Conservation (phyloP, 1,140 invertebrate species). For the Potamilus streckersoni region DNA sequence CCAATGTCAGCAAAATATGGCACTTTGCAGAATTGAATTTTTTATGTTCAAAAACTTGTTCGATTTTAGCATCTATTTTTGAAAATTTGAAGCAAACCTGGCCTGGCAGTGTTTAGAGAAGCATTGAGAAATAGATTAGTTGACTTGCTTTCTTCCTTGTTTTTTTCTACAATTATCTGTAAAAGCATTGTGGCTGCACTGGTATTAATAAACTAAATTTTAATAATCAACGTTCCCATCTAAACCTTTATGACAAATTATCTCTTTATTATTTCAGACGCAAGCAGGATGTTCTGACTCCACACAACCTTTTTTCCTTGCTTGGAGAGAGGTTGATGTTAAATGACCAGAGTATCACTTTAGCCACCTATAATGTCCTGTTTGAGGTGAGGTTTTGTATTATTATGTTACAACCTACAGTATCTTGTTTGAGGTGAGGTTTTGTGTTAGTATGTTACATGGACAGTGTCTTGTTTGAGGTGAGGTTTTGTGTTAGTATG, state of each 20-base stretch:
- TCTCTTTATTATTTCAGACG: conserved; percentile 74
- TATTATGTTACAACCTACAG: background rate
- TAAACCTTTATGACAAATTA: background rate
- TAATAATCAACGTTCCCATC: background rate
- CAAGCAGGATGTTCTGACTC: conserved; percentile 89
- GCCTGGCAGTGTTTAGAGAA: too few species aligned
- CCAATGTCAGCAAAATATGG: too few species aligned
- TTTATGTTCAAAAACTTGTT: too few species aligned
- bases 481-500: background rate
- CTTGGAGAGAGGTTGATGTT: conserved; percentile 91
- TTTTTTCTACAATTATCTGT: too few species aligned
- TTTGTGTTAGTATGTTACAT: background rate
- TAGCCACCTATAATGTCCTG: conserved; percentile 98
- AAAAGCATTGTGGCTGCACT: background rate
- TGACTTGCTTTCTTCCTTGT: too few species aligned
- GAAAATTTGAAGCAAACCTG: too few species aligned
- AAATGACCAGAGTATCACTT: conserved; percentile 87
- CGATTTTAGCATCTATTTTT: too few species aligned
- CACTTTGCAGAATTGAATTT: too few species aligned
- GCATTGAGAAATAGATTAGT: too few species aligned
- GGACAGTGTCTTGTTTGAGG: too few species aligned
- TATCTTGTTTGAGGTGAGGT: background rate
- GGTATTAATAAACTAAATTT: background rate
- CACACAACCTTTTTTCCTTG: conserved; percentile 97
- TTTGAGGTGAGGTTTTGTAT: conserved; percentile 81